These are phyloP conservation scores for Steatornis caripensis DNA, from an alignment of 2,113 vertebrate species.

Conservation along the genomic window DNA sequence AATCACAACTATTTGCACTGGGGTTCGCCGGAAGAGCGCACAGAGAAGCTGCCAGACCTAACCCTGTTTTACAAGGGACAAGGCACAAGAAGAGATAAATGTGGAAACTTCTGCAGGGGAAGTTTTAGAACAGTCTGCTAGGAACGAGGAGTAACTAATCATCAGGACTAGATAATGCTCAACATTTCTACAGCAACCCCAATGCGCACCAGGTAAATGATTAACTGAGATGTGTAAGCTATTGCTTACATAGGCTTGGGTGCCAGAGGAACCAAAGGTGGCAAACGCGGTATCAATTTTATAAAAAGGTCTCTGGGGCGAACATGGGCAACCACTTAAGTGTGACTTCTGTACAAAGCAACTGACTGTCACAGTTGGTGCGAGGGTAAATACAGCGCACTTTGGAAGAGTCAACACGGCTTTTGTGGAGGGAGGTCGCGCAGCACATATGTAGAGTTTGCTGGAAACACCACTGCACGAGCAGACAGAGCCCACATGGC, in stretches of 20 bases:
- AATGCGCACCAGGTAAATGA: neutral
- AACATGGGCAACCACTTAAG: neutral
- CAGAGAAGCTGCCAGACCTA: neutral
- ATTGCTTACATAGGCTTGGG: neutral
- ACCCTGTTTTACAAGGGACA: neutral
- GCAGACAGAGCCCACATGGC: neutral
- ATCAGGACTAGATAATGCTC: neutral
- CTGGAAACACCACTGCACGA: neutral
- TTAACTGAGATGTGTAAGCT: neutral
- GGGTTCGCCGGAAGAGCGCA: neutral
- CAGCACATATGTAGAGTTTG: neutral
- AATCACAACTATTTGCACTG: neutral
- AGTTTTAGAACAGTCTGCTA: neutral
- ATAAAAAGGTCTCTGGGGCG: neutral
- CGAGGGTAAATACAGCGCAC: neutral
- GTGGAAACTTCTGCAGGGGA: neutral
- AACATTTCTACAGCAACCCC: neutral
- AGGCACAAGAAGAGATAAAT: neutral
- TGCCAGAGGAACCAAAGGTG: neutral
- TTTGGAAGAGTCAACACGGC: neutral
- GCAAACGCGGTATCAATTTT: neutral
- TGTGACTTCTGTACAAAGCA: neutral
- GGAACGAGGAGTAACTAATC: neutral
- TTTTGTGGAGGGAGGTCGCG: neutral
- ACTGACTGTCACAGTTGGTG: neutral